Evolutionary conservation across 2,797 vertebrate genomes (phyloP), one percentile per base, ranked within the genome.

Genomic region (Fundulus diaphanus): DNA sequence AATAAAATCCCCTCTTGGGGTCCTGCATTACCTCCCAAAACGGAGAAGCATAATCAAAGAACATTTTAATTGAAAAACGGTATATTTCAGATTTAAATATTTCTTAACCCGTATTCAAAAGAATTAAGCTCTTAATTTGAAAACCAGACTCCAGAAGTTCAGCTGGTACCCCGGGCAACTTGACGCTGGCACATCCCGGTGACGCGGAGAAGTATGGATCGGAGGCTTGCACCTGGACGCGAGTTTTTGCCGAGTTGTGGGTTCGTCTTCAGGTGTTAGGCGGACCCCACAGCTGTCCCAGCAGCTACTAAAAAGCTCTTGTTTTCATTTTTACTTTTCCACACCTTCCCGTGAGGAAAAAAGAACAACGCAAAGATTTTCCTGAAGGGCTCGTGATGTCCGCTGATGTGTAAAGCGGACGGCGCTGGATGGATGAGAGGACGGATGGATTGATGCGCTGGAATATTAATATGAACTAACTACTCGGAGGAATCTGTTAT

Each of bases 391-490:
- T 29, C 33, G 74, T 82, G 52, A 88, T 56, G 81, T 42, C 77
- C 54, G 79, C 81, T 68, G 35, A 27, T 66, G 35, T n/a, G 68
- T 84, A 84, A 89, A 78, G 42, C 74, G 46, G 76, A 74, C 76
- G 31, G 73, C 73, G 48, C 82, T 80, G 80, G 82, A 61, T 68
- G 74, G 79, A 69, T 57, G 84, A 57, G 46, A 66, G 24, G 66
- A 76, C 13, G 69, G 68, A 66, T 52, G 74, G 77, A 73, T 76
- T 78, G 81, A 78, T 85, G 90, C 84, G 68, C 78, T 80, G 90
- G 92, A 91, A 90, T 88, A 86, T 85, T 59, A 76, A 84, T 65
- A 71, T 90, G 83, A 93, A 89, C 80, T 90, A 83, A 85, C 15
- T 49, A 11, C 24, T 29, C 69, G 9, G 68, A 69, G 79, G 81